Conservation (phyloP, 1,140 invertebrate species). For the Lethrus apterus region DNA sequence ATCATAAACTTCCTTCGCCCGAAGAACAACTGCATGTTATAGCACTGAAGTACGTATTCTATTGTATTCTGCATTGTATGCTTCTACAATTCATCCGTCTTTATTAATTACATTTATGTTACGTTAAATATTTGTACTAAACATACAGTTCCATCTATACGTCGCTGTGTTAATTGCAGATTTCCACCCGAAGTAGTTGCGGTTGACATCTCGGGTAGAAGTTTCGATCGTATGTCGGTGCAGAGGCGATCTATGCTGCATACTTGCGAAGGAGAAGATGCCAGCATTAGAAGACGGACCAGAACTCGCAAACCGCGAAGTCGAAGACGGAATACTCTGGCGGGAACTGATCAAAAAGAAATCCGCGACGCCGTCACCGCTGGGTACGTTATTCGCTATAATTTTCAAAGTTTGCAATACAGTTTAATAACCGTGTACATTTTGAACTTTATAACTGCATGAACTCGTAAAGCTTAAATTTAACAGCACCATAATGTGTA, state of each 20-base stretch:
- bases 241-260: slow-evolving; percentile 71
- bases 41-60: slow-evolving; percentile 61
- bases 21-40: slow-evolving; percentile 74
- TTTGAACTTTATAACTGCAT: too few relatives aligned
- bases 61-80: background rate
- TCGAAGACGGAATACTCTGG: slow-evolving; percentile 80
- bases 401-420: too few relatives aligned
- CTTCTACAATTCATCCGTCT: slow-evolving; percentile 1
- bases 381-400: slow-evolving; percentile 69
- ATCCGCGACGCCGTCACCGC: slow-evolving; percentile 65
- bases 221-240: slow-evolving; percentile 79
- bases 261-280: slow-evolving; percentile 43
- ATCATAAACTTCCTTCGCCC: slow-evolving; percentile 74
- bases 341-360: slow-evolving; percentile 80
- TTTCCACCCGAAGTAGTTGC: slow-evolving; percentile 80
- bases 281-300: slow-evolving; percentile 59
- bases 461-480: too few relatives aligned
- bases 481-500: too few relatives aligned
- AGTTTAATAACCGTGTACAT: too few relatives aligned
- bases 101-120: background rate
- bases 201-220: slow-evolving; percentile 77
- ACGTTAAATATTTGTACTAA: background rate
- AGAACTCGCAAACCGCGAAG: slow-evolving; percentile 64
- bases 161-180: slow-evolving; percentile 42
- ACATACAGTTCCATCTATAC: slow-evolving; percentile 3